Conservation (phyloP, 2,888 invertebrate species). For the Pherbina coryleti region DNA sequence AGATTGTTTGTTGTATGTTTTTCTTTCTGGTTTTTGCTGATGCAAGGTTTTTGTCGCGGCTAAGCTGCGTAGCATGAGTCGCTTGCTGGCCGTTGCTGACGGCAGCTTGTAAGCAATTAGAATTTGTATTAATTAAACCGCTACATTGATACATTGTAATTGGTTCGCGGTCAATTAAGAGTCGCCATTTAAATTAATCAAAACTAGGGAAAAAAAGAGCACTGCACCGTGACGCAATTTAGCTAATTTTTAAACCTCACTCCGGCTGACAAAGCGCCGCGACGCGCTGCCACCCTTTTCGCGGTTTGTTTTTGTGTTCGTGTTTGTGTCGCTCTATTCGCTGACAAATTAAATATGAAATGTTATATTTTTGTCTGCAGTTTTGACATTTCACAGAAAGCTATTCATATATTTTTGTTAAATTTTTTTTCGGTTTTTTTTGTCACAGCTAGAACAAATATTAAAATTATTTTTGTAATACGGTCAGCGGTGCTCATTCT, state of each 20-base stretch:
- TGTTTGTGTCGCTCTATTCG: not conserved
- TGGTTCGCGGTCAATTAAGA: slow-evolving; percentile 37
- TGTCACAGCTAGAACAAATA: not conserved
- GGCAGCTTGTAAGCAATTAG: not conserved
- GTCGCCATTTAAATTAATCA: slow-evolving; percentile 26
- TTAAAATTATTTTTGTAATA: slow-evolving; percentile 12
- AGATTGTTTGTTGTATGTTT: not conserved
- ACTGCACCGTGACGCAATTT: not conserved
- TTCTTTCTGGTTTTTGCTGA: not conserved
- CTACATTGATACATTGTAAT: slow-evolving; percentile 25
- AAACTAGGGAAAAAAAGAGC: not conserved
- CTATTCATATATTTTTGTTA: not conserved
- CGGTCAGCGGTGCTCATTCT: not conserved
- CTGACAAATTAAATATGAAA: slow-evolving; percentile 19
- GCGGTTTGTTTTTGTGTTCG: no score
- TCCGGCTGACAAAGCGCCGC: no score
- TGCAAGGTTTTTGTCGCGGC: not conserved
- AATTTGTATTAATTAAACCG: not conserved
- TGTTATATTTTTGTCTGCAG: not conserved
- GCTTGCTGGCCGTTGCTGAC: not conserved
- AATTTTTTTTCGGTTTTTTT: no score
- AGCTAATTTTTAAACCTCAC: not conserved
- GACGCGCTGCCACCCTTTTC: no score
- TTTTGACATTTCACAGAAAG: slow-evolving; percentile 14
- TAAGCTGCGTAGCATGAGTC: not conserved